Evolutionary conservation across 2,797 vertebrate genomes (phyloP).

Genomic region (Erpetoichthys calabaricus): DNA sequence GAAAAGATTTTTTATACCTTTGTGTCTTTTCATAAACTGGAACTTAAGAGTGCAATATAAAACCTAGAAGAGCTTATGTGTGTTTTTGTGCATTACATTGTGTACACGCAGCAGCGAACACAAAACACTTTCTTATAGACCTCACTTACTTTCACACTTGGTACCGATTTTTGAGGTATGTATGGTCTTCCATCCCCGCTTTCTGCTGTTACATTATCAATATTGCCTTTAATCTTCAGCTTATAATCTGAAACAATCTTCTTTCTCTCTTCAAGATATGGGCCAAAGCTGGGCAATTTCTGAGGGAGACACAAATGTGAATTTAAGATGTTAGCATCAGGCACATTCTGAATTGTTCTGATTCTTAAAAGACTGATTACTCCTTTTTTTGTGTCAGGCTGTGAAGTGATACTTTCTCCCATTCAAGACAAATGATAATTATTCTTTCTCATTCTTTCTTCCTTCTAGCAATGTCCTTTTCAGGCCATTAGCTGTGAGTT

Average conservation of each 20-base stretch:
- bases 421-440: neutral
- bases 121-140: no score
- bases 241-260: slow-evolving; percentile 55
- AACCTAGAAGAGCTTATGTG: no score
- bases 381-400: neutral
- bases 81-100: no score
- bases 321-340: neutral
- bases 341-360: neutral
- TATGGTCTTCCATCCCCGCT: slow-evolving; percentile 31
- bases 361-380: neutral
- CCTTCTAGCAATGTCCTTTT: neutral
- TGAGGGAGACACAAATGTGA: slow-evolving; percentile 7
- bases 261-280: slow-evolving; percentile 55
- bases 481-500: neutral
- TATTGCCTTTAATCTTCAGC: slow-evolving; percentile 30
- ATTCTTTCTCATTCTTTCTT: neutral
- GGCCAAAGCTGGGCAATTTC: slow-evolving; percentile 55
- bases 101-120: no score
- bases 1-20: no score
- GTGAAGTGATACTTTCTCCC: neutral
- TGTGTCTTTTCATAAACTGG: no score
- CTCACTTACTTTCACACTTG: slow-evolving; percentile 51
- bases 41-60: no score
- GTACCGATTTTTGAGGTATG: slow-evolving; percentile 44
- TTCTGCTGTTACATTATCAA: slow-evolving; percentile 5